Conservation (phyloP, 2,113 vertebrate genomes). For the Tetrao urogallus region DNA sequence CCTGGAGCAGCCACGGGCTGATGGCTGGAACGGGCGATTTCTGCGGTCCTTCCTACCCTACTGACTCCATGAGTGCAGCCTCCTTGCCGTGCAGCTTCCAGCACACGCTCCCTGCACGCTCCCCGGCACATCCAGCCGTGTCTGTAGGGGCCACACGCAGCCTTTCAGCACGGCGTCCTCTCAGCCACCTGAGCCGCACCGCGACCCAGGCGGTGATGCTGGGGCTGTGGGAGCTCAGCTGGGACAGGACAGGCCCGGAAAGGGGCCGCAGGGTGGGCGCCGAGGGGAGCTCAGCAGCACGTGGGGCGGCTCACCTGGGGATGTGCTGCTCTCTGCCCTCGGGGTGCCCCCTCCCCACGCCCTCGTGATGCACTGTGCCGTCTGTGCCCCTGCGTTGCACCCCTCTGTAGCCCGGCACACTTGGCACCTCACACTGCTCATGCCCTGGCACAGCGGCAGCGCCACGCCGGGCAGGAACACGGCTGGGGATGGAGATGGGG, state of each 20-base stretch:
- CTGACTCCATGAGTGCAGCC: too few relatives aligned
- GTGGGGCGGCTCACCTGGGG: fast-evolving
- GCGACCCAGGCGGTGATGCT: neutral
- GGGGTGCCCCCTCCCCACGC: fast-evolving
- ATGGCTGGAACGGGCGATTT: too few relatives aligned
- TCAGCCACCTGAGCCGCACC: neutral
- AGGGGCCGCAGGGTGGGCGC: neutral
- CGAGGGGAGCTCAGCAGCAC: neutral
- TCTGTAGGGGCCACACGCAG: neutral
- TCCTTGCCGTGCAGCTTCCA: neutral
- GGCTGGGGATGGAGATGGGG: too few relatives aligned
- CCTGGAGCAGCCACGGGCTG: too few relatives aligned
- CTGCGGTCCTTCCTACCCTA: too few relatives aligned
- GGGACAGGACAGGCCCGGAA: fast-evolving
- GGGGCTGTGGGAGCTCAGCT: neutral
- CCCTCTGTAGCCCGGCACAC: neutral
- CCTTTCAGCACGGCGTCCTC: fast-evolving
- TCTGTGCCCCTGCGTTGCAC: neutral
- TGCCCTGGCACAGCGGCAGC: neutral
- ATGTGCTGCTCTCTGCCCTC: too few relatives aligned
- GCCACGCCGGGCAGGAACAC: neutral
- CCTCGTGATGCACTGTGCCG: neutral
- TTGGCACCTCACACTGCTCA: neutral
- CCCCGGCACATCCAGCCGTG: neutral
- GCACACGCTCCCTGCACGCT: fast-evolving